Evolutionary conservation across 1,140 invertebrate genomes (phyloP).

Genomic region (Euschistus heros): DNA sequence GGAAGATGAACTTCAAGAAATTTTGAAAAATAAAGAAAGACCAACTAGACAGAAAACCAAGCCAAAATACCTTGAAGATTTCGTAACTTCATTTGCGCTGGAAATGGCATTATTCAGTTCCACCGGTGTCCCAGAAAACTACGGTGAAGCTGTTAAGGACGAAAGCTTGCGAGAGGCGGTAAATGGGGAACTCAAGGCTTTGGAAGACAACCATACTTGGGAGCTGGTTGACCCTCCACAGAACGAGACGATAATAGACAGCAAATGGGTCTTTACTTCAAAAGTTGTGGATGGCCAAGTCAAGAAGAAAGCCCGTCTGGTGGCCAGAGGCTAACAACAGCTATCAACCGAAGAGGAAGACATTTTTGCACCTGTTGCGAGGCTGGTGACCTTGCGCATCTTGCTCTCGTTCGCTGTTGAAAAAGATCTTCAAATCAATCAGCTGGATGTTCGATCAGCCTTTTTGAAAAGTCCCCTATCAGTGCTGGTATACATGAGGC

Average conservation of each 20-base stretch:
- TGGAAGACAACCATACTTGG: background rate
- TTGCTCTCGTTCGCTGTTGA: no score
- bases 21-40: no score
- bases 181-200: background rate
- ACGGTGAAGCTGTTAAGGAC: no score
- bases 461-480: background rate
- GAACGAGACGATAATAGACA: background rate
- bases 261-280: background rate
- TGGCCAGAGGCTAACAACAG: constrained; percentile 9
- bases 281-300: background rate
- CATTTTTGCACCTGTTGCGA: background rate
- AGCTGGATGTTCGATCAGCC: constrained; percentile 5
- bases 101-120: no score
- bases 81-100: no score
- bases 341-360: background rate
- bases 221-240: background rate
- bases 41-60: no score
- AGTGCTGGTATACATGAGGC: background rate
- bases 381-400: background rate
- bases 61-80: no score
- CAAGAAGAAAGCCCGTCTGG: background rate
- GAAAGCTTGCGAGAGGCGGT: no score
- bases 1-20: no score
- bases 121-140: no score
- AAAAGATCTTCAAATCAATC: background rate